A percentile compares a stretch with the other conserved stretches of the same genome.
Conservation (phyloP, 2,113 vertebrate species). For the Parotia lawesii region DNA sequence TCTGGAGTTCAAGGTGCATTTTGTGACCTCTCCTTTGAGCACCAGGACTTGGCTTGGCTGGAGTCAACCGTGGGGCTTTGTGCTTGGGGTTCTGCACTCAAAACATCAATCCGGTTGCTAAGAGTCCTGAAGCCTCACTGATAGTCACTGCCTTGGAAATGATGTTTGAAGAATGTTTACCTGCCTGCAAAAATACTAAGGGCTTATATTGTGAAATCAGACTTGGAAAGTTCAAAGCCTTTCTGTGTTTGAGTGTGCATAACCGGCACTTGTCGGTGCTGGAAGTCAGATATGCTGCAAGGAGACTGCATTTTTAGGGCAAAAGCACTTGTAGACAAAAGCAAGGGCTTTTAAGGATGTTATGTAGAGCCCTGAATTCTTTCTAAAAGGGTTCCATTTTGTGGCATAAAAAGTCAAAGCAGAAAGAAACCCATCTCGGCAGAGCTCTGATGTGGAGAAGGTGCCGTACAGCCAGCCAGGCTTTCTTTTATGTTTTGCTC, state of each 20-base stretch:
- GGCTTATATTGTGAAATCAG: neutral
- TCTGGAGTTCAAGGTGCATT: neutral
- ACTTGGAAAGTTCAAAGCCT: neutral
- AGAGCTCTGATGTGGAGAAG: neutral
- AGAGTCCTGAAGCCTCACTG: neutral
- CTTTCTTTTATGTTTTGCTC: slow-evolving; percentile 50
- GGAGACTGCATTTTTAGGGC: neutral
- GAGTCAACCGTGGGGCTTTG: neutral
- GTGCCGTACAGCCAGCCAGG: neutral
- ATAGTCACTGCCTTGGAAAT: neutral
- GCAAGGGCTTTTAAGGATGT: neutral
- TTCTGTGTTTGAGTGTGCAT: neutral
- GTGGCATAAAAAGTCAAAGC: neutral
- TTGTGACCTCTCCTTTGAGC: neutral
- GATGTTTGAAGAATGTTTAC: neutral
- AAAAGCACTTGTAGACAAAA: slow-evolving; percentile 5
- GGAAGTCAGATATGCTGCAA: neutral
- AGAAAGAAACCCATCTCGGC: neutral
- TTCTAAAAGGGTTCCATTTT: neutral
- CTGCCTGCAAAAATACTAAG: neutral
- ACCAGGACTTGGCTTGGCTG: neutral
- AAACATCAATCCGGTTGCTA: neutral
- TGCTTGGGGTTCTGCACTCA: neutral
- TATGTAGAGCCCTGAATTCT: neutral
- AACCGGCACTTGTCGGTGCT: neutral